These are phyloP conservation scores for Phytoseiulus persimilis DNA, from an alignment of 2,888 invertebrate species.

Conservation along the genomic window DNA sequence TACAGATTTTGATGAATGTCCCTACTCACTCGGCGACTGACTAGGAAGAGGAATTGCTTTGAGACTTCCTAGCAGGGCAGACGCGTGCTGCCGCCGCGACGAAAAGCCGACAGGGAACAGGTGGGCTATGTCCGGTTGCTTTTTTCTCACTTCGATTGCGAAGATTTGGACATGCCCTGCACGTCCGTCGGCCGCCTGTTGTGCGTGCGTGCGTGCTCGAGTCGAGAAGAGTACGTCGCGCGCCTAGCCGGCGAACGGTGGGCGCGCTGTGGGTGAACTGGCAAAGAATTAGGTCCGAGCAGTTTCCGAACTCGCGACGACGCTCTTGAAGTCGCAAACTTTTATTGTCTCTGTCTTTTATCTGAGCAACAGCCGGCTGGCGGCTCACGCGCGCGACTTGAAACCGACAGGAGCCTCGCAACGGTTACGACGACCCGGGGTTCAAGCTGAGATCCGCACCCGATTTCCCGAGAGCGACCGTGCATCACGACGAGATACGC, in stretches of 20 bases:
- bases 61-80: neutral
- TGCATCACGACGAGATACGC: too few species aligned
- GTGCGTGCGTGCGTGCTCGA: neutral
- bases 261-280: neutral
- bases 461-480: too few species aligned
- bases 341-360: neutral
- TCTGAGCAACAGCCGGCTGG: too few species aligned
- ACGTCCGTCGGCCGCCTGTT: neutral
- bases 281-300: neutral
- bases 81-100: neutral
- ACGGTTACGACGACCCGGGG: too few species aligned
- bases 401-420: too few species aligned
- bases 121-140: neutral
- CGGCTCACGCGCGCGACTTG: too few species aligned
- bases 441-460: too few species aligned
- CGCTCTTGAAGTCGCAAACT: neutral
- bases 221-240: neutral
- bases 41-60: neutral
- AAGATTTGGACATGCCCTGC: neutral
- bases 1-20: too few species aligned
- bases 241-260: neutral
- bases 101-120: neutral
- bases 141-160: neutral
- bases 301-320: neutral
- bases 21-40: too few species aligned